Conservation (phyloP, 2,797 vertebrate species). For the Chrosomus eos region DNA sequence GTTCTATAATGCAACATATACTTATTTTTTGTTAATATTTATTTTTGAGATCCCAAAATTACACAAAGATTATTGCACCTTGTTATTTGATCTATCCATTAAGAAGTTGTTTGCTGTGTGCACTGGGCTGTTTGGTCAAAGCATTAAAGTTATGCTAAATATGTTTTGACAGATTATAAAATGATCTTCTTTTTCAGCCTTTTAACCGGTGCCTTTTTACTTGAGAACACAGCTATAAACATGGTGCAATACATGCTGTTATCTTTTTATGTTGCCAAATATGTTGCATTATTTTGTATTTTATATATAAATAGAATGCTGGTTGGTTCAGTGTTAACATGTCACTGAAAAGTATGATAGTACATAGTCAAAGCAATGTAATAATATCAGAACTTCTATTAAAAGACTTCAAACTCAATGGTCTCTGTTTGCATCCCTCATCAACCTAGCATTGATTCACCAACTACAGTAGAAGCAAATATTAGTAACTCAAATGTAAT, state of each 20-base stretch:
- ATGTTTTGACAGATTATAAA: background rate
- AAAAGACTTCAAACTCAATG: background rate
- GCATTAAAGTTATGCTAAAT: background rate
- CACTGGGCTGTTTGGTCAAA: conserved; percentile 5
- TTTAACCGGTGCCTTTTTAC: conserved; percentile 30
- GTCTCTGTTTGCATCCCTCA: background rate
- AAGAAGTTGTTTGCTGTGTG: conserved; percentile 1
- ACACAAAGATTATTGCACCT: background rate
- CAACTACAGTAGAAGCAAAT: background rate
- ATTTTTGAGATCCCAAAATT: conserved; percentile 1
- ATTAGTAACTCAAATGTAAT: background rate
- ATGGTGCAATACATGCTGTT: background rate
- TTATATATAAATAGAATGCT: background rate
- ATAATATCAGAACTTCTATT: conserved; percentile 25
- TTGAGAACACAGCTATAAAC: background rate
- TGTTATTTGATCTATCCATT: background rate
- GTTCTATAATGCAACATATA: conserved; percentile 10
- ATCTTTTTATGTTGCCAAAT: conserved; percentile 18
- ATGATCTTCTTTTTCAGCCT: conserved; percentile 10
- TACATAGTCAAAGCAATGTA: background rate
- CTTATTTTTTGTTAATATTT: conserved; percentile 3
- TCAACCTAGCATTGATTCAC: background rate
- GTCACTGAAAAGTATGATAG: background rate
- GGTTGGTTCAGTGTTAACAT: background rate
- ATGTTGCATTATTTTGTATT: conserved; percentile 19